Evolutionary conservation across 2,113 vertebrate genomes (phyloP), one percentile per base, ranked within the genome.

Genomic region (Dicentrarchus labrax): DNA sequence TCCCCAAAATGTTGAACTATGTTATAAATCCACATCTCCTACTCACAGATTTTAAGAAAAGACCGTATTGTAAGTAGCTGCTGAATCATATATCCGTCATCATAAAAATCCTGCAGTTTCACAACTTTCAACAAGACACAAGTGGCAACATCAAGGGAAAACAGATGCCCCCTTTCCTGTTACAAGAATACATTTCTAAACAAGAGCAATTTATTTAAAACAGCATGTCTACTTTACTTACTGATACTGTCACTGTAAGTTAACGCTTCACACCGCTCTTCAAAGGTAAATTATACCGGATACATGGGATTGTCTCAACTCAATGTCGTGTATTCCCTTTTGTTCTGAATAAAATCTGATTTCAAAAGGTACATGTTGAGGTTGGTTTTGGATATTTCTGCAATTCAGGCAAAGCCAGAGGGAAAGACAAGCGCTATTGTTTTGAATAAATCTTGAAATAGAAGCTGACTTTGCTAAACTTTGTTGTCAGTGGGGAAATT

Each of bases 401-500:
- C 8, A 57, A 50, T 54, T 10, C 9, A 76, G 16, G 16, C 39
- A 21, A 60, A 54, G 13, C 39, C 48, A 41, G 38, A 12, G 17
- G n/a, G 16, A 86, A 43, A 86, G 70, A 61, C 36, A 39, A 80
- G 59, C 51, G 41, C 24, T 56, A 76, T 50, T 66, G 11, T 7
- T 38, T n/a, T 67, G 38, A 85, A 66, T 54, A 43, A 57, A 64
- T 76, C 45, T 43, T 60, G 9, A 53, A 76, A 48, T 56, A 78
- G 61, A 36, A 30, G 72, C 54, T 85, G 80, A 79, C 78, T 84
- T 65, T 64, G 56, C 76, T 76, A 61, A 69, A 80, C 50, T 72
- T 79, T 80, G 19, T 43, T 66, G 65, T 84, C 72, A 76, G 22
- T 1, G 2, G 71, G 76, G 65, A 82, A 82, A 90, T 85, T 30